These are phyloP conservation scores for Crotalus viridis DNA, from an alignment of 2,113 vertebrate species.

Conservation along the genomic window DNA sequence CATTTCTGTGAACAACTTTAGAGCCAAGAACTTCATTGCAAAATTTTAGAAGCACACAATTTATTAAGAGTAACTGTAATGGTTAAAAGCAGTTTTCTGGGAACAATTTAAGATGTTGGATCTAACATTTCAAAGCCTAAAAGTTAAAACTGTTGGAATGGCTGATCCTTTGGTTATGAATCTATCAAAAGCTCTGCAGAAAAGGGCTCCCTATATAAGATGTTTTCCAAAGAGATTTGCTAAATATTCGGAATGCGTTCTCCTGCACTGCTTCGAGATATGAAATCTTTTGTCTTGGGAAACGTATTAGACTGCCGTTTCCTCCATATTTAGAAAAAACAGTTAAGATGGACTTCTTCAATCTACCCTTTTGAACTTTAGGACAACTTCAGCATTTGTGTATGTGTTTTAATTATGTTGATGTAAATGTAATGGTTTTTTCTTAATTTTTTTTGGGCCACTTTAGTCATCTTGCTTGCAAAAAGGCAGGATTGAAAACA, in stretches of 20 bases:
- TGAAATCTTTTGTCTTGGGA: background rate
- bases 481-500: background rate
- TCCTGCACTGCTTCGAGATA: background rate
- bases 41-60: background rate
- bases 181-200: background rate
- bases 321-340: background rate
- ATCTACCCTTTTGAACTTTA: background rate
- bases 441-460: background rate
- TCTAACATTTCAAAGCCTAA: background rate
- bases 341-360: background rate
- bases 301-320: background rate
- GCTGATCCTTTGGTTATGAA: background rate
- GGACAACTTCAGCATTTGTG: background rate
- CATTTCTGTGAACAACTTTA: background rate
- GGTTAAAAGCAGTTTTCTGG: background rate
- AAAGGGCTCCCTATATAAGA: background rate
- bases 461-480: background rate
- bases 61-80: background rate
- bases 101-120: background rate
- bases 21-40: background rate
- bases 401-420: background rate
- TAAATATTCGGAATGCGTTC: background rate
- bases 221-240: background rate
- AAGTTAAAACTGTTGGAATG: background rate
- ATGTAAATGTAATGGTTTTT: background rate